These are phyloP conservation scores for Leptopilina drosophilae DNA, from an alignment of 2,888 invertebrate species.

Conservation along the genomic window DNA sequence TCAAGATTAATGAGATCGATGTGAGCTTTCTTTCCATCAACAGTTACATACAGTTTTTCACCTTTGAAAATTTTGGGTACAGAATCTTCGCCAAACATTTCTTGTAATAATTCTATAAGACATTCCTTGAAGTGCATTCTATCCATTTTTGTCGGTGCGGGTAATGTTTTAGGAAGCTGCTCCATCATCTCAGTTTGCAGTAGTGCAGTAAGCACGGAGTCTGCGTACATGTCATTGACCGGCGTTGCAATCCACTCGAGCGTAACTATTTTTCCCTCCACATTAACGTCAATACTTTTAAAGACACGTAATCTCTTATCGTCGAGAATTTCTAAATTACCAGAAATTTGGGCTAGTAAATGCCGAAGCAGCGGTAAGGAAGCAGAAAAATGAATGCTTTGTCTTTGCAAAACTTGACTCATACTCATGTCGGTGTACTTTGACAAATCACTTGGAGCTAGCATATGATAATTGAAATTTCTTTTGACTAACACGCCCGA, in stretches of 20 bases:
- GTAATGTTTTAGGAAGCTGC: slow-evolving; percentile 81
- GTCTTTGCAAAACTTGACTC: slow-evolving; percentile 94
- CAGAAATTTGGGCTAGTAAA: slow-evolving; percentile 88
- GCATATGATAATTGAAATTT: slow-evolving; percentile 98
- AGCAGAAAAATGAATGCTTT: slow-evolving; percentile 92
- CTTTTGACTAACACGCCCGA: slow-evolving; percentile 97
- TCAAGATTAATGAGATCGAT: slow-evolving; percentile 90
- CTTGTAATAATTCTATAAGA: slow-evolving; percentile 91
- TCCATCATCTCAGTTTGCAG: slow-evolving; percentile 88
- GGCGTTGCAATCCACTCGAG: slow-evolving; percentile 98
- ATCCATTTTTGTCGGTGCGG: slow-evolving; percentile 87
- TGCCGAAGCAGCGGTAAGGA: slow-evolving; percentile 85
- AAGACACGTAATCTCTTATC: slow-evolving; percentile 90
- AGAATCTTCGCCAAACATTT: slow-evolving; percentile 97
- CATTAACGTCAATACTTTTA: slow-evolving; percentile 87
- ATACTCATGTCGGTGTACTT: slow-evolving; percentile 98
- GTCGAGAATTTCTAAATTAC: slow-evolving; percentile 84
- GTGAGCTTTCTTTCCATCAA: slow-evolving; percentile 90
- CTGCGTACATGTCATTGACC: slow-evolving; percentile 98
- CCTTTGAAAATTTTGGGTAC: slow-evolving; percentile 96
- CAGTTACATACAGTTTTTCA: slow-evolving; percentile 90
- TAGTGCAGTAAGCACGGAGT: slow-evolving; percentile 93
- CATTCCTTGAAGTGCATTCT: slow-evolving; percentile 95
- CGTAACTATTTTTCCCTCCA: slow-evolving; percentile 89
- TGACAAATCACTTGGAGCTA: slow-evolving; percentile 93